Percentiles rank a stretch among this genome's conserved stretches.
Conservation (phyloP, 2,113 vertebrate genomes). For the Antigone vipio region DNA sequence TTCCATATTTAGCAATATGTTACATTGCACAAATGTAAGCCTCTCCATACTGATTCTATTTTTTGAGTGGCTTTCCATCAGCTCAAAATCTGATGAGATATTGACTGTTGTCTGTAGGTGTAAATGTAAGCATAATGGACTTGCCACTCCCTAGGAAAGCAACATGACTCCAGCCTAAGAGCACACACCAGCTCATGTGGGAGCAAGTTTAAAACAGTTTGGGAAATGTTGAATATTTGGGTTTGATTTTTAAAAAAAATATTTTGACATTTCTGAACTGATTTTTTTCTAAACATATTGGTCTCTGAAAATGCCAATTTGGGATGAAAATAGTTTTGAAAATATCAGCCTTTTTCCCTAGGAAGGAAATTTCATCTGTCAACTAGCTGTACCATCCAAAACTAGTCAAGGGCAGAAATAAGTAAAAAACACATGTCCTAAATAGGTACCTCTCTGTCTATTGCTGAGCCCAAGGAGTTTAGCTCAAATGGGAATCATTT, state of each 20-base stretch:
- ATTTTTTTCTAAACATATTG: slow-evolving; percentile 31
- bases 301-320: slow-evolving; percentile 39
- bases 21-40: background rate
- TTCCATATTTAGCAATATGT: background rate
- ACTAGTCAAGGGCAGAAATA: slow-evolving; percentile 38
- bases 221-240: slow-evolving; percentile 7
- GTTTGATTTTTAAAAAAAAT: slow-evolving; percentile 22
- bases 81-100: background rate
- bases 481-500: slow-evolving; percentile 39
- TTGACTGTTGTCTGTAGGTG: background rate
- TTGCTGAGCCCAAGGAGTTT: slow-evolving; percentile 3
- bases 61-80: background rate
- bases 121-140: background rate
- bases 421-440: slow-evolving; percentile 45
- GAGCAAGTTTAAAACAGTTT: background rate
- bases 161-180: background rate
- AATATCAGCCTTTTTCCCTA: slow-evolving; percentile 44
- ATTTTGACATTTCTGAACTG: slow-evolving; percentile 43
- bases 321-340: slow-evolving; percentile 57
- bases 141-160: background rate
- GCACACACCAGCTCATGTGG: background rate
- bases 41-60: background rate
- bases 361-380: slow-evolving; percentile 46
- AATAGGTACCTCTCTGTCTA: slow-evolving; percentile 35
- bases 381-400: slow-evolving; percentile 51